Conservation (phyloP, 2,888 invertebrate species). For the Thereva nobilitata region DNA sequence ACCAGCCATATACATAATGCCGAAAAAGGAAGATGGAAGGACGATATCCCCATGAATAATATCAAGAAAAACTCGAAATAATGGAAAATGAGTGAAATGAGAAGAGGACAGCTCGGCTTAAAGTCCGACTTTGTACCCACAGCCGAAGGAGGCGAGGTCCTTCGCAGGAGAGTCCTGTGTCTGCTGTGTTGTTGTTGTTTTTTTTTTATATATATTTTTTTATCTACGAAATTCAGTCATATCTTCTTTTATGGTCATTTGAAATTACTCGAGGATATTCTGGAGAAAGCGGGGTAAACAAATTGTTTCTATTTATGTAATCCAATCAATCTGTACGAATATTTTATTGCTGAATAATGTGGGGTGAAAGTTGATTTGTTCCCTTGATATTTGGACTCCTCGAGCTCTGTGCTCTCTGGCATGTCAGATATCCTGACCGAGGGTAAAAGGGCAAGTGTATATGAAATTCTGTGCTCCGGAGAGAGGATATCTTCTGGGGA, state of each 20-base stretch:
- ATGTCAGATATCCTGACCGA: slow-evolving; percentile 2
- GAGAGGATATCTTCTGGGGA: no score
- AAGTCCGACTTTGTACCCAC: slow-evolving; percentile 28
- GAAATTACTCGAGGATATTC: slow-evolving; percentile 37
- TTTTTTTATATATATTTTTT: slow-evolving; percentile 25
- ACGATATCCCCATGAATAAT: slow-evolving; percentile 40
- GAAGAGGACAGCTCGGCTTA: slow-evolving; percentile 22
- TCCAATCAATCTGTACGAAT: slow-evolving; percentile 42
- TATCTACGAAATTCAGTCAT: slow-evolving; percentile 39
- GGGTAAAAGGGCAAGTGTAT: background rate
- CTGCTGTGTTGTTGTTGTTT: slow-evolving; percentile 8
- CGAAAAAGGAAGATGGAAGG: slow-evolving; percentile 21
- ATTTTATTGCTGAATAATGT: slow-evolving; percentile 31
- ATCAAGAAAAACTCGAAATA: slow-evolving; percentile 39
- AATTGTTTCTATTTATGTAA: slow-evolving; percentile 41
- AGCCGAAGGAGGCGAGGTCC: background rate
- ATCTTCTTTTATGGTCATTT: slow-evolving; percentile 41
- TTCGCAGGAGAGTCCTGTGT: background rate
- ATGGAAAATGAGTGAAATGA: slow-evolving; percentile 39
- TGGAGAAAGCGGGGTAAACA: slow-evolving; percentile 35
- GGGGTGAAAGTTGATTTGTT: background rate
- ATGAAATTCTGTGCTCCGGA: no score
- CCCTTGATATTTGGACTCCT: background rate
- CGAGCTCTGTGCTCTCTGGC: background rate
- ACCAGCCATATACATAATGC: background rate